These are phyloP conservation scores for Ptychoptera contaminata DNA, from an alignment of 2,888 invertebrate species.

Conservation along the genomic window DNA sequence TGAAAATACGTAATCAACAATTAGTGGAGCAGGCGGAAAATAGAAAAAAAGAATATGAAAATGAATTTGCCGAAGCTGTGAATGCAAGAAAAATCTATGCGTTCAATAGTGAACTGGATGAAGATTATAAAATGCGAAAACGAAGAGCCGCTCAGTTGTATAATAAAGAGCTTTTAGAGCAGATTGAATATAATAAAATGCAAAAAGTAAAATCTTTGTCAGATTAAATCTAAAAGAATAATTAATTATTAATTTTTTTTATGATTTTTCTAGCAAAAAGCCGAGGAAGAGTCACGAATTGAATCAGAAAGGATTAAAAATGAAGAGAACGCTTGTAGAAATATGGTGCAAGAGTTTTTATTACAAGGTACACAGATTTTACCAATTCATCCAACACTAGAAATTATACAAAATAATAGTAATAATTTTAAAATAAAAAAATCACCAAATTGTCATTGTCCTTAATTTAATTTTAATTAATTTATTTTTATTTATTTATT, in stretches of 20 bases:
- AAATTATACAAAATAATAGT: background rate
- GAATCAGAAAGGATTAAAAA: background rate
- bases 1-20: background rate
- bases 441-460: background rate
- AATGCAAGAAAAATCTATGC: background rate
- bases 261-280: too few species aligned
- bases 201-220: background rate
- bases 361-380: background rate
- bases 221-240: too few species aligned
- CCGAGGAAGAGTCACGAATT: background rate
- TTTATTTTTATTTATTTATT: slow-evolving; percentile 1
- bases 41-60: background rate
- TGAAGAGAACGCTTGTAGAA: background rate
- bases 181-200: background rate
- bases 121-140: background rate
- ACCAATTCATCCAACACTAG: background rate
- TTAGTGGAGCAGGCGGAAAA: background rate
- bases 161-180: background rate
- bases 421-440: too few species aligned
- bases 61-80: background rate
- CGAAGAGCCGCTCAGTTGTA: background rate
- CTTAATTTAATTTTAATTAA: background rate
- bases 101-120: background rate
- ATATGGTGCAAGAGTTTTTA: background rate
- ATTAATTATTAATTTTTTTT: too few species aligned